These are phyloP conservation scores for Apostichopus californicus DNA, from an alignment of 35 echinoderm and acorn worm genomes.

Conservation along the genomic window DNA sequence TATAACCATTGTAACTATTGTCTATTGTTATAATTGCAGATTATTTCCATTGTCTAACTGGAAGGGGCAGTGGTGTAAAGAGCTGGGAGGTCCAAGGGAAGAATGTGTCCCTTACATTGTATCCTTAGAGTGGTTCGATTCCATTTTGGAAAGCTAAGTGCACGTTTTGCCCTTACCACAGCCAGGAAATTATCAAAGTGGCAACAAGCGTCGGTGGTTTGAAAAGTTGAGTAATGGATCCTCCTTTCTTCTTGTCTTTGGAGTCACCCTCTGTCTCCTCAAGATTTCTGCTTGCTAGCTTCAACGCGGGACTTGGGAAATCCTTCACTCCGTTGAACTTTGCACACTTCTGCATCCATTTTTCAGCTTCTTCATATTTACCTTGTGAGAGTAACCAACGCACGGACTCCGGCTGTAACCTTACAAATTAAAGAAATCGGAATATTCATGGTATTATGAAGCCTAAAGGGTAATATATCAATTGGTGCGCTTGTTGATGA, in stretches of 20 bases:
- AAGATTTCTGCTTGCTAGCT: not conserved
- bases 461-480: too few species aligned
- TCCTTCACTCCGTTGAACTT: slow-evolving; percentile 37
- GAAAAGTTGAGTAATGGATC: not conserved
- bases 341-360: slow-evolving; percentile 35
- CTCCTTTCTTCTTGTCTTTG: not conserved
- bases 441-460: too few species aligned
- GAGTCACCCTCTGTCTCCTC: not conserved
- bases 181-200: slow-evolving; percentile 31
- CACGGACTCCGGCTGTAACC: slow-evolving; percentile 35
- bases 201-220: slow-evolving; percentile 15
- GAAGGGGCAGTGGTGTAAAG: not conserved
- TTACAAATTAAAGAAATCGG: not conserved
- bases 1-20: too few species aligned
- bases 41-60: too few species aligned
- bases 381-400: slow-evolving; percentile 24
- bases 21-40: too few species aligned
- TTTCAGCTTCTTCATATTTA: slow-evolving; percentile 27
- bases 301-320: slow-evolving; percentile 18
- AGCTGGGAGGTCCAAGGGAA: too few species aligned
- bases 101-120: too few species aligned
- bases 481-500: too few species aligned
- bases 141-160: too few species aligned
- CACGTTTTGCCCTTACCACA: not conserved
- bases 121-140: too few species aligned